These are phyloP conservation scores for Abramis brama DNA, from an alignment of 2,113 vertebrate species.

Conservation along the genomic window DNA sequence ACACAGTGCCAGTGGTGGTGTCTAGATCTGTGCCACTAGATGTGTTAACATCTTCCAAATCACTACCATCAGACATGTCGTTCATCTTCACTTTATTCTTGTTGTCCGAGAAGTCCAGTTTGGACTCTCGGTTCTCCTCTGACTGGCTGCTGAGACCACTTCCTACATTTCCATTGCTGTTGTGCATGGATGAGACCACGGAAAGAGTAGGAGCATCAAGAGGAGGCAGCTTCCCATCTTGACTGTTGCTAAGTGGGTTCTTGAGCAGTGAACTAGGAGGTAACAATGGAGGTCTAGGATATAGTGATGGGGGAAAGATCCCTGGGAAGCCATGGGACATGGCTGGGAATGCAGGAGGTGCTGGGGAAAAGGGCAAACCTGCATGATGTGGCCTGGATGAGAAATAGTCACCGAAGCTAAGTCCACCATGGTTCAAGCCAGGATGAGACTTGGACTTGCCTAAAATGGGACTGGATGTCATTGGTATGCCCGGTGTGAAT, in stretches of 20 bases:
- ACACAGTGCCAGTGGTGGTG: slow-evolving; percentile 93
- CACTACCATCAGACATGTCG: slow-evolving; percentile 92
- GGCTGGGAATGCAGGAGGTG: slow-evolving; percentile 81
- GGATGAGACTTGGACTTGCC: slow-evolving; percentile 90
- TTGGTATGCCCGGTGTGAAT: slow-evolving; percentile 89
- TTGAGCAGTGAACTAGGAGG: slow-evolving; percentile 91
- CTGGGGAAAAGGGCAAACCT: slow-evolving; percentile 85
- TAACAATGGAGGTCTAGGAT: slow-evolving; percentile 91
- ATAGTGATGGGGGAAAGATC: slow-evolving; percentile 91
- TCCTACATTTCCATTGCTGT: slow-evolving; percentile 72
- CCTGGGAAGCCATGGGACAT: slow-evolving; percentile 88
- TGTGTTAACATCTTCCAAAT: slow-evolving; percentile 98
- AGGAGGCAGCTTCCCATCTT: slow-evolving; percentile 88
- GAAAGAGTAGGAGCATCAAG: slow-evolving; percentile 84
- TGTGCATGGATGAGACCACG: slow-evolving; percentile 81
- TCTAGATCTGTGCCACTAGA: slow-evolving; percentile 96
- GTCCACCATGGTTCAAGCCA: slow-evolving; percentile 85
- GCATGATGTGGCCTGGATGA: slow-evolving; percentile 88
- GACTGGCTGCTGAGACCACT: slow-evolving; percentile 69
- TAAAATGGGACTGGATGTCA: slow-evolving; percentile 89
- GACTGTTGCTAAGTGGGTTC: slow-evolving; percentile 85
- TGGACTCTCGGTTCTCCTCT: slow-evolving; percentile 81
- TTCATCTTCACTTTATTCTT: slow-evolving; percentile 88
- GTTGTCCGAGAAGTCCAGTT: slow-evolving; percentile 79
- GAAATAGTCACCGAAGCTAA: slow-evolving; percentile 93